Percentiles rank a stretch among this genome's conserved stretches.
phyloP scores from a whole-genome alignment of 23 tunicate genomes.

The Clavelina lepadiformis region DNA sequence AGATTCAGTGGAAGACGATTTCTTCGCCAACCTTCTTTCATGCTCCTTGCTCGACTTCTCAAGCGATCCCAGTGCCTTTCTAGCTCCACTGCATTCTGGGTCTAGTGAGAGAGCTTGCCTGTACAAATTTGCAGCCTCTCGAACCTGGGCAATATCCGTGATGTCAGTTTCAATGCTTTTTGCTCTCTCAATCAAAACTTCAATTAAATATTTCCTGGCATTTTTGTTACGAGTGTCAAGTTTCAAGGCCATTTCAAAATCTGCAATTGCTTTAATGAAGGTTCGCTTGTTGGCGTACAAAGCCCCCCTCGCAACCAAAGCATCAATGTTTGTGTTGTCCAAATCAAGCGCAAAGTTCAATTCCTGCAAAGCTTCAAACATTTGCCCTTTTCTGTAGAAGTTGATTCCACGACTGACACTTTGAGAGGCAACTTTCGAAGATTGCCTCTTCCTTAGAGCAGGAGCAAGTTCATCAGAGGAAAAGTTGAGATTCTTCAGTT shows the following conservation, averaged over 20 bases:
- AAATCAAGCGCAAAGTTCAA: conserved; percentile 80
- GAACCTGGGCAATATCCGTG: conserved; percentile 41
- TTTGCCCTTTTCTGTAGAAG: conserved; percentile 40
- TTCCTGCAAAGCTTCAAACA: conserved; percentile 74
- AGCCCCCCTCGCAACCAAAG: conserved; percentile 95
- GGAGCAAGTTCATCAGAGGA: conserved; percentile 52
- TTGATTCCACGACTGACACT: conserved; percentile 76
- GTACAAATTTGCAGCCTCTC: conserved; percentile 54
- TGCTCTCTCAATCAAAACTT: conserved; percentile 73
- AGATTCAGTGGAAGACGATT: conserved; percentile 19
- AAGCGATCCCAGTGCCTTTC: conserved; percentile 31
- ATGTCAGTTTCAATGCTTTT: conserved; percentile 51
- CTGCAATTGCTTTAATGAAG: conserved; percentile 64
- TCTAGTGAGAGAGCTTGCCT: conserved; percentile 51
- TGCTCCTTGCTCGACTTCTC: conserved; percentile 15
- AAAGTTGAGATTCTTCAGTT: conserved; percentile 11
- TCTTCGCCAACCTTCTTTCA: background rate
- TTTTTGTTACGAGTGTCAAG: conserved; percentile 63
- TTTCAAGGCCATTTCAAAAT: conserved; percentile 72
- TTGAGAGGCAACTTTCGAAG: conserved; percentile 51
- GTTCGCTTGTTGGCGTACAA: conserved; percentile 72
- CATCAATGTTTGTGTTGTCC: conserved; percentile 84
- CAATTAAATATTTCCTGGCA: conserved; percentile 78
- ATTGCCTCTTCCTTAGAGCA: conserved; percentile 56
- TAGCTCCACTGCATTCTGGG: conserved; percentile 58